These are phyloP conservation scores for Rhagonycha fulva DNA, from an alignment of 2,888 invertebrate species.

Conservation along the genomic window DNA sequence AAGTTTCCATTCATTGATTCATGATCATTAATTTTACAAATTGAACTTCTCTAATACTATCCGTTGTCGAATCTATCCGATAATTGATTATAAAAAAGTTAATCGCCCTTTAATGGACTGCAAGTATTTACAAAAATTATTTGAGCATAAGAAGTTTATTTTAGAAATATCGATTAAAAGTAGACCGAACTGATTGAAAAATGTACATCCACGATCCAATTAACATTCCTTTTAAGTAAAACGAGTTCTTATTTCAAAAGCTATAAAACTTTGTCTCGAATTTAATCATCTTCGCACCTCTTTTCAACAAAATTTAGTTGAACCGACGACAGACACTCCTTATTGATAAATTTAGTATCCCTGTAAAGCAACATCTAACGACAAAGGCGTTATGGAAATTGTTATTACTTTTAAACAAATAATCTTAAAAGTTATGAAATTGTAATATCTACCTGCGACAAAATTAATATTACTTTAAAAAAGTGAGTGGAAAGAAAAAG, in stretches of 20 bases:
- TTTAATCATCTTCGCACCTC: not conserved
- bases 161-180: not conserved
- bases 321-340: not conserved
- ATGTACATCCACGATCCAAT: not conserved
- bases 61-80: not conserved
- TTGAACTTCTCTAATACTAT: not conserved
- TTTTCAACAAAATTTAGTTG: not conserved
- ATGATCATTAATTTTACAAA: not conserved
- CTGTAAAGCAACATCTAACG: not conserved
- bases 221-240: not conserved
- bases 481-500: not conserved
- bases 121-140: not conserved
- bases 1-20: not conserved
- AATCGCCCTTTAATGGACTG: not conserved
- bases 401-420: not conserved
- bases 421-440: not conserved
- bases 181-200: not conserved
- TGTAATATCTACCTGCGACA: not conserved
- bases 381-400: not conserved
- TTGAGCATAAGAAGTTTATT: not conserved
- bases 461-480: not conserved
- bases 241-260: not conserved
- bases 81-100: not conserved
- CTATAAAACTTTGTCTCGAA: not conserved
- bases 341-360: not conserved